Base-by-base conservation (phyloP, 2,113 vertebrate genomes). In the Equus quagga region DNA sequence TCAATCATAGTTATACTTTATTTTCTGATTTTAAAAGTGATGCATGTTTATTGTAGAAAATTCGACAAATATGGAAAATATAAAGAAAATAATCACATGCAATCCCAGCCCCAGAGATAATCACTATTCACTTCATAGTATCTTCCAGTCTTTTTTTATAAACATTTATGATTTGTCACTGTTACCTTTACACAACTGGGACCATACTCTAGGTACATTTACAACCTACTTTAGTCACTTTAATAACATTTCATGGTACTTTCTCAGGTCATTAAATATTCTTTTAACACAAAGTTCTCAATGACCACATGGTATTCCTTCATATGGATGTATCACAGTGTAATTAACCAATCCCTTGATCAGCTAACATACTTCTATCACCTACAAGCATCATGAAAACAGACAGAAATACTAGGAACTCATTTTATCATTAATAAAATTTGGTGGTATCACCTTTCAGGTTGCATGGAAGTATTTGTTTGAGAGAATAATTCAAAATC, bases 21-120 rank as follows among this genome's bases (percentile, higher is more conserved):
- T 70, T 95, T 91, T 89, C 44, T 94, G 33, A 60, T 33, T 90
- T 4, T 41, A 78, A 97, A 94, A 93, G 49, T 78, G 73, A 93
- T 36, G 4, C 3, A 49, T 51, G 14, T 46, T 82, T 44, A 89
- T 5, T 73, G 13, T 26, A 93, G 81, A 91, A 95, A 96, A 93
- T 41, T 19, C 75, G 72, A 75, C 58, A 84, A 73, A 60, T n/a
- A 80, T 3, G 5, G 26, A 82, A 92, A 90, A 73, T 26, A 72
- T 54, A 96, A 85, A 76, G 49, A 84, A 65, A 96, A 84, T 2
- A 94, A 72, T 44, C 5, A 56, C n/a, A 28, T 83, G 26, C 2
- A 69, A 84, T 31, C 21, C 54, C n/a, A 86, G 33, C 19, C 11
- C 10, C 31, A 80, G 21, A 80, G 12, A 69, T 31, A 44, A 51